Conservation (phyloP, 1,140 invertebrate species). For the Nephotettix cincticeps region DNA sequence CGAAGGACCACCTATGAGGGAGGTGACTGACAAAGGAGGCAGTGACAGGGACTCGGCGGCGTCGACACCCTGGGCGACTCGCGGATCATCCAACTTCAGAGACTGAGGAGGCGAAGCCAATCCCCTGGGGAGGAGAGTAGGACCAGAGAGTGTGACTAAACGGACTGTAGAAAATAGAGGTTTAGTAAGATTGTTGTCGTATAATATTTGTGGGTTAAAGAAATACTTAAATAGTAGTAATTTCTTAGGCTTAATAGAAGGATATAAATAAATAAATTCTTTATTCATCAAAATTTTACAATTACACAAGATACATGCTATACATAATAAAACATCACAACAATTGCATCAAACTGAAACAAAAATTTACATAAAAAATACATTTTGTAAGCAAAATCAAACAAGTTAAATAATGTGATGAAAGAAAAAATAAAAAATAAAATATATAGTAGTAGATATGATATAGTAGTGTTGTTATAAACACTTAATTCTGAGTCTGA, state of each 20-base stretch:
- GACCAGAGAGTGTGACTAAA: background rate
- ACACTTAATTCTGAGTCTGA: background rate
- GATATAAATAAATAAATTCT: too few relatives aligned
- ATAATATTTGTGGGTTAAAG: constrained; percentile 15
- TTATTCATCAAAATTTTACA: too few relatives aligned
- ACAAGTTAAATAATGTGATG: too few relatives aligned
- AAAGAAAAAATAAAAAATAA: too few relatives aligned
- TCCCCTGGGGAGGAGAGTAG: background rate
- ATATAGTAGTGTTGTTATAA: constrained; percentile 1
- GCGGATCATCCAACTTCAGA: background rate
- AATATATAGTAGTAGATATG: too few relatives aligned
- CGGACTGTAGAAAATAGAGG: background rate
- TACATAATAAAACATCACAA: too few relatives aligned
- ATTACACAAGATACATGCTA: too few relatives aligned
- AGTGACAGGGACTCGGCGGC: background rate
- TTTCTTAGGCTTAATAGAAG: background rate
- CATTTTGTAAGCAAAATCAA: too few relatives aligned
- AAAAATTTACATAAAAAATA: too few relatives aligned
- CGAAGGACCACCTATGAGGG: background rate
- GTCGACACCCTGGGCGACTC: background rate
- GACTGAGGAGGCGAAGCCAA: background rate
- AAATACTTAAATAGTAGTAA: background rate
- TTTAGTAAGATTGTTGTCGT: background rate
- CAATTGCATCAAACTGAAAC: too few relatives aligned
- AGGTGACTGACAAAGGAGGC: background rate